These are phyloP conservation scores for Neomonachus schauinslandi DNA, from an alignment of 2,113 vertebrate genomes.

Conservation along the genomic window DNA sequence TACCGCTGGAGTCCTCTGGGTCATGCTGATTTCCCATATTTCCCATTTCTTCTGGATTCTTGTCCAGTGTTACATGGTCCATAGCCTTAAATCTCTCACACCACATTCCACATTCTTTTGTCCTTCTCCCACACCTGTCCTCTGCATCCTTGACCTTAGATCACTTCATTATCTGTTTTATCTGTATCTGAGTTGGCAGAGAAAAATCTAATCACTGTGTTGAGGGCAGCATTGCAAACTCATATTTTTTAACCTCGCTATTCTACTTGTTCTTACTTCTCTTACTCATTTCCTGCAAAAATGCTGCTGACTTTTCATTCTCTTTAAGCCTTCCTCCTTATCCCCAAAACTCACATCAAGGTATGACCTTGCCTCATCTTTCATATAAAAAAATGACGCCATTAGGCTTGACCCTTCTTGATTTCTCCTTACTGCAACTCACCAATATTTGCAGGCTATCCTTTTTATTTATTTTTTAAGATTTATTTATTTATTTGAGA, in stretches of 20 bases:
- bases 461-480: not conserved
- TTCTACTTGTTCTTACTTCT: not conserved
- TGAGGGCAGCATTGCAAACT: not conserved
- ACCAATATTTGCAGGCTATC: not conserved
- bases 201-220: not conserved
- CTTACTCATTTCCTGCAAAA: not conserved
- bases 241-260: not conserved
- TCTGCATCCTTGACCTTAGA: not conserved
- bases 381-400: not conserved
- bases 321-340: not conserved
- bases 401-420: not conserved
- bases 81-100: not conserved
- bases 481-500: not conserved
- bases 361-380: not conserved
- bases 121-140: not conserved
- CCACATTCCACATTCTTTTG: not conserved
- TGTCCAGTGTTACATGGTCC: not conserved
- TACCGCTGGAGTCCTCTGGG: not conserved
- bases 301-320: not conserved
- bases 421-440: slow-evolving; percentile 21
- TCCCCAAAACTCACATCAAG: not conserved
- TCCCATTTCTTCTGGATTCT: not conserved
- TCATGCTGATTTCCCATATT: not conserved
- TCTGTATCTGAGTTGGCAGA: not conserved
- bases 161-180: not conserved